Conservation (phyloP, 2,113 vertebrate genomes). For the Phycodurus eques region DNA sequence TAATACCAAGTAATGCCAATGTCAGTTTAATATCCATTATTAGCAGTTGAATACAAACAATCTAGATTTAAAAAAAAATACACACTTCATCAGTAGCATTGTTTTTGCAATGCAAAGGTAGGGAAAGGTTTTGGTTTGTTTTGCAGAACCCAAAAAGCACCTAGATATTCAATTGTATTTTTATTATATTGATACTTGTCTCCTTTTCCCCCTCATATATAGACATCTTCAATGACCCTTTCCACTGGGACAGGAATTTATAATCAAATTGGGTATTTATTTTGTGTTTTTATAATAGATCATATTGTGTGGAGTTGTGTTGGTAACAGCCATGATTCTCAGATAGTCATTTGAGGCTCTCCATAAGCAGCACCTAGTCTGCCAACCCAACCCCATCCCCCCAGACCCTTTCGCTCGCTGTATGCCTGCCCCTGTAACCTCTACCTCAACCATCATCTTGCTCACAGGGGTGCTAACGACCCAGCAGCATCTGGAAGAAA, state of each 20-base stretch:
- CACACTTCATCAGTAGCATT: no score
- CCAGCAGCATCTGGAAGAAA: conserved; percentile 60
- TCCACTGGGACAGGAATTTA: not conserved
- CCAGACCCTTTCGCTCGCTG: not conserved
- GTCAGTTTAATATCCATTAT: no score
- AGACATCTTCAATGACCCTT: not conserved
- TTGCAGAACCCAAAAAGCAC: no score
- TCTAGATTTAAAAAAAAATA: no score
- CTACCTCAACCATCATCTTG: conserved; percentile 27
- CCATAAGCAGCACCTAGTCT: conserved; percentile 50
- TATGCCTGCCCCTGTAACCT: conserved; percentile 5
- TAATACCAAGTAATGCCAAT: not conserved
- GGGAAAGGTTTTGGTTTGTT: no score
- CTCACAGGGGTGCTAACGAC: conserved; percentile 45
- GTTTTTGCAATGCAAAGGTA: no score
- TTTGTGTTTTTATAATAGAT: not conserved
- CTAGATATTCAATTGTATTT: no score
- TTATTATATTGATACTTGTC: no score
- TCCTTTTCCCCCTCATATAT: not conserved
- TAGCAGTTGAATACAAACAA: no score
- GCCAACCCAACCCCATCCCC: not conserved
- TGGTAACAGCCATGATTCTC: not conserved
- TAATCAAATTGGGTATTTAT: not conserved
- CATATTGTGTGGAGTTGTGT: no score
- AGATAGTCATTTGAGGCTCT: conserved; percentile 33